A percentile compares a stretch with the other conserved stretches of the same genome.
Conservation (phyloP, 2,888 invertebrate genomes). For the Drosophila quinaria region DNA sequence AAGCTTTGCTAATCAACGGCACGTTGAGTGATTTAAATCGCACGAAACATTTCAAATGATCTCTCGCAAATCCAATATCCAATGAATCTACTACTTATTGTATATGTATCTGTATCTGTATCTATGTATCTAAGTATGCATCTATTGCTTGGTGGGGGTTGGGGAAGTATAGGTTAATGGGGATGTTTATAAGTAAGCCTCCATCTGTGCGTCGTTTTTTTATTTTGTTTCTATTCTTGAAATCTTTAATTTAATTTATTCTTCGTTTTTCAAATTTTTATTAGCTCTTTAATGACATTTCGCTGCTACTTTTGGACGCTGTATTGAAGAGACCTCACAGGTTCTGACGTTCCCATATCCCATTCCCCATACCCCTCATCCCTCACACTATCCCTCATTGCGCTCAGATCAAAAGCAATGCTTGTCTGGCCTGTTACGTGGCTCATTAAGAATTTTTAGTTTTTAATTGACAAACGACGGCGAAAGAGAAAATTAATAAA, state of each 20-base stretch:
- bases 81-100: conserved; percentile 25
- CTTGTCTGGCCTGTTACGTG: conserved; percentile 70
- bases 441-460: conserved; percentile 76
- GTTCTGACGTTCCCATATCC: conserved; percentile 5
- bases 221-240: conserved; percentile 44
- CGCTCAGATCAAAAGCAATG: conserved; percentile 14
- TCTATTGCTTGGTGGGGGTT: background rate
- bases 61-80: conserved; percentile 42
- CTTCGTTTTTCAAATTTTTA: conserved; percentile 59
- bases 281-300: conserved; percentile 75
- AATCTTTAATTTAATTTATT: conserved; percentile 63
- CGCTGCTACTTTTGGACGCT: conserved; percentile 48
- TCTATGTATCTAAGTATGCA: conserved; percentile 4
- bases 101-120: background rate
- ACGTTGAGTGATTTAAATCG: conserved; percentile 61
- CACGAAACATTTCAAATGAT: conserved; percentile 32
- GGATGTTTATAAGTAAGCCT: conserved; percentile 36
- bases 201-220: conserved; percentile 39
- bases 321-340: conserved; percentile 15
- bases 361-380: background rate
- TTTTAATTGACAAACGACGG: conserved; percentile 73
- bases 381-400: background rate
- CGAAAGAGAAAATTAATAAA: conserved; percentile 47
- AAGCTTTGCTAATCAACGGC: conserved; percentile 50
- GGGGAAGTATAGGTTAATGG: background rate